Evolutionary conservation across 92 coral and sea anemone species (phyloP), one percentile per base, ranked within the genome.

Genomic region (Zoanthus gigantus): DNA sequence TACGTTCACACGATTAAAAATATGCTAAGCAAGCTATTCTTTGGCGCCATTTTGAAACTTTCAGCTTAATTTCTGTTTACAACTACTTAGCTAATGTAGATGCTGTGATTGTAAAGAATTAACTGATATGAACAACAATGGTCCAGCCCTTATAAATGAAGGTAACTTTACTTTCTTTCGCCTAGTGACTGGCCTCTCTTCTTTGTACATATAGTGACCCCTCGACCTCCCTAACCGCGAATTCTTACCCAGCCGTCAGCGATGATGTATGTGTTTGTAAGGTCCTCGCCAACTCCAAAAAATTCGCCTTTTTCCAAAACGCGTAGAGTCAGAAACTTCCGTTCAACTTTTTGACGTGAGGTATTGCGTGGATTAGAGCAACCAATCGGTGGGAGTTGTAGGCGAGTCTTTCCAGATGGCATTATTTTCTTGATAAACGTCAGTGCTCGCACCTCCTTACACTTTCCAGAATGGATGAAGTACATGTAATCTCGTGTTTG

Each of bases 201-300:
- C 37, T 9, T 6, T 50, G 61, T 47, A 48, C 44, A 44, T 9
- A n/a, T 48, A 76, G 11, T 44, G 29, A 44, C 32, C 30, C 30
- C 7, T 7, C 42, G 4, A 37, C 1, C 42, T 1, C 9, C 12
- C 8, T 65, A 7, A 7, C 56, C 1, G 12, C 56, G 0, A 4
- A 50, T 28, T 42, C 98, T 82, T 82, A 96, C 98, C 98, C 93
- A 88, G 52, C 90, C 94, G 48, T 89, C 94, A 16, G 98, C 85
- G 31, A 96, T 89, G 74, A 96, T 95, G 93, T 87, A 87, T 61
- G 94, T 92, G 73, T 93, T 92, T 11, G 91, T 87, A 57, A 96
- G 86, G 54, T 96, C 95, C 71, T 96, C 98, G 23, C 98, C 98
- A 46, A 96, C 98, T 14, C 98, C 98, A 87, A 96, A 96, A 86